Evolutionary conservation across 2,113 vertebrate species (phyloP).

Genomic region (Eolophus roseicapilla): DNA sequence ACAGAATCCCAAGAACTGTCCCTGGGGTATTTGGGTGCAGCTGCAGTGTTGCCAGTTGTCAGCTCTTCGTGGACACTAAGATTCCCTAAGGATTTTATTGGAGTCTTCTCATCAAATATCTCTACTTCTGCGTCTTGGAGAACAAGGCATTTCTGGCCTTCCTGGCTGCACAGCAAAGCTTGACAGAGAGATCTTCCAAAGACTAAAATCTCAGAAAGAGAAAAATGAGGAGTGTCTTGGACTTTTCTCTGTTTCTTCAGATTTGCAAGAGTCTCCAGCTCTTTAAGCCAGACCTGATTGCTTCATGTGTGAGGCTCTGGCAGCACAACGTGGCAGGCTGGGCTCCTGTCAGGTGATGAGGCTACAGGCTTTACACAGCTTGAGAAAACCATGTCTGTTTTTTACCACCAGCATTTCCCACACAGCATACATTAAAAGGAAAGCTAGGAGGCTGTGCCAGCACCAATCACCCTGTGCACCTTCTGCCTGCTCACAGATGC

Average conservation of each 20-base stretch:
- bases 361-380: background rate
- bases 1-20: background rate
- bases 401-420: background rate
- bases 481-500: background rate
- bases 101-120: background rate
- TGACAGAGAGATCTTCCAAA: background rate
- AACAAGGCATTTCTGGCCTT: background rate
- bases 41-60: background rate
- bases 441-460: background rate
- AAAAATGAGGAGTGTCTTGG: background rate
- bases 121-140: background rate
- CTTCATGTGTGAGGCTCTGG: background rate
- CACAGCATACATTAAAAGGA: background rate
- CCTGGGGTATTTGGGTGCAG: background rate
- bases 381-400: background rate
- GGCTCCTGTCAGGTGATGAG: background rate
- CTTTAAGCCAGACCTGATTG: background rate
- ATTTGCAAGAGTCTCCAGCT: background rate
- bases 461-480: background rate
- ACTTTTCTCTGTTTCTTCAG: background rate
- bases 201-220: background rate
- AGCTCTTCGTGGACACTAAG: background rate
- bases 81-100: background rate
- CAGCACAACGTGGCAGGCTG: background rate
- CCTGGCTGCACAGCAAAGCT: background rate